These are phyloP conservation scores for Myiagra hebetior DNA, from an alignment of 2,113 vertebrate species.

Conservation along the genomic window DNA sequence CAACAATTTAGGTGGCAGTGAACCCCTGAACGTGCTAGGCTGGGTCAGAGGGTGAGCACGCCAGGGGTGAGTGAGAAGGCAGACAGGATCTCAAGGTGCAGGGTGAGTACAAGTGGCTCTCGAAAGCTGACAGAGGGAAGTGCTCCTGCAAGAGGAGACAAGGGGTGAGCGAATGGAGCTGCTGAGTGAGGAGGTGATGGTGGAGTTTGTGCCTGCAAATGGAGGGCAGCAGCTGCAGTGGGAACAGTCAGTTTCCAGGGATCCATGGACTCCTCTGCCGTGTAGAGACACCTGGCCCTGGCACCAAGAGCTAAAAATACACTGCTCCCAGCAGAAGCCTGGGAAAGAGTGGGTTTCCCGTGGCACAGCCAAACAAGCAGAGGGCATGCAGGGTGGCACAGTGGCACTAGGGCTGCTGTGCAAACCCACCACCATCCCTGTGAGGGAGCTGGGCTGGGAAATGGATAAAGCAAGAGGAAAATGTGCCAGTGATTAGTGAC, in stretches of 20 bases:
- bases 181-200: neutral
- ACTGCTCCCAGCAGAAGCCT: neutral
- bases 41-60: neutral
- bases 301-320: neutral
- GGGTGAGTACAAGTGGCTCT: neutral
- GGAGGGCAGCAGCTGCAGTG: neutral
- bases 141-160: neutral
- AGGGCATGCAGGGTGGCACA: neutral
- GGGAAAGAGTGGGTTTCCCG: neutral
- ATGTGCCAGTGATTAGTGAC: neutral
- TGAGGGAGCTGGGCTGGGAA: neutral
- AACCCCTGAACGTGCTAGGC: neutral
- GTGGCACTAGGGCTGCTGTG: neutral
- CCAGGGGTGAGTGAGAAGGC: neutral
- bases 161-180: neutral
- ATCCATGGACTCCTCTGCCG: neutral
- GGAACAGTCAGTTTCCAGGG: neutral
- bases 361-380: neutral
- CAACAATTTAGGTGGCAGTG: neutral
- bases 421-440: neutral
- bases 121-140: neutral
- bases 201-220: neutral
- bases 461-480: neutral
- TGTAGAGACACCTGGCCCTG: fast-evolving
- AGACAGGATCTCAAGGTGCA: fast-evolving